Conservation (phyloP, 2,888 invertebrate genomes). For the Monochamus alternatus region DNA sequence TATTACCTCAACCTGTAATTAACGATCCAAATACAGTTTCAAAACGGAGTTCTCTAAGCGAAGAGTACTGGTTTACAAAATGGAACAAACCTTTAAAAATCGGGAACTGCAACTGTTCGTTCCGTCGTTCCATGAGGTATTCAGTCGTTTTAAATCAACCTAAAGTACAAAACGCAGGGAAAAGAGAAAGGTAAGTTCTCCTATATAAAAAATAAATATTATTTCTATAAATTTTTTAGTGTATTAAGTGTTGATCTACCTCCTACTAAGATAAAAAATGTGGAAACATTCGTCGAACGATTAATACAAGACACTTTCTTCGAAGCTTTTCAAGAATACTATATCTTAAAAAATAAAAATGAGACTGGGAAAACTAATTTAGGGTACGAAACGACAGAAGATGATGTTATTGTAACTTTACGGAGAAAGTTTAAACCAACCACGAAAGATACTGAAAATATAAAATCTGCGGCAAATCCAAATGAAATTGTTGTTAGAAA, state of each 20-base stretch:
- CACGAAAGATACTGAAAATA: slow-evolving; percentile 16
- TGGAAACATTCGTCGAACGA: slow-evolving; percentile 67
- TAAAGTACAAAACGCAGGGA: slow-evolving; percentile 44
- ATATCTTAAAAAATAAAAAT: slow-evolving; percentile 51
- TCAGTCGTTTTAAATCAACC: slow-evolving; percentile 61
- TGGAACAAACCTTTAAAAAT: slow-evolving; percentile 69
- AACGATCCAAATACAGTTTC: slow-evolving; percentile 52
- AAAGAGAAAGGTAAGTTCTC: slow-evolving; percentile 47
- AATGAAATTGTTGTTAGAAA: slow-evolving; percentile 36
- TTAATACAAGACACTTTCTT: slow-evolving; percentile 66
- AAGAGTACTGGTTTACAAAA: slow-evolving; percentile 72
- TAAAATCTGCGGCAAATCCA: slow-evolving; percentile 10
- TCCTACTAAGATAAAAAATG: slow-evolving; percentile 62
- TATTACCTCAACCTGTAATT: slow-evolving; percentile 51
- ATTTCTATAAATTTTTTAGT: slow-evolving; percentile 43
- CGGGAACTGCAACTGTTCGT: slow-evolving; percentile 69
- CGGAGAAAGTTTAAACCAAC: slow-evolving; percentile 45
- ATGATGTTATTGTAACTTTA: slow-evolving; percentile 55
- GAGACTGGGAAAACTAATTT: slow-evolving; percentile 62
- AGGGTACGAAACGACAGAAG: slow-evolving; percentile 61
- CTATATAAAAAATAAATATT: slow-evolving; percentile 9
- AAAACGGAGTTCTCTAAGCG: slow-evolving; percentile 66
- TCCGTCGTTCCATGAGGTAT: slow-evolving; percentile 67
- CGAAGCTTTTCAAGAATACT: slow-evolving; percentile 68
- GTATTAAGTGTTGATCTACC: slow-evolving; percentile 57